These are phyloP conservation scores for Taeniopygia guttata DNA, from an alignment of 2,797 vertebrate species.

Conservation along the genomic window DNA sequence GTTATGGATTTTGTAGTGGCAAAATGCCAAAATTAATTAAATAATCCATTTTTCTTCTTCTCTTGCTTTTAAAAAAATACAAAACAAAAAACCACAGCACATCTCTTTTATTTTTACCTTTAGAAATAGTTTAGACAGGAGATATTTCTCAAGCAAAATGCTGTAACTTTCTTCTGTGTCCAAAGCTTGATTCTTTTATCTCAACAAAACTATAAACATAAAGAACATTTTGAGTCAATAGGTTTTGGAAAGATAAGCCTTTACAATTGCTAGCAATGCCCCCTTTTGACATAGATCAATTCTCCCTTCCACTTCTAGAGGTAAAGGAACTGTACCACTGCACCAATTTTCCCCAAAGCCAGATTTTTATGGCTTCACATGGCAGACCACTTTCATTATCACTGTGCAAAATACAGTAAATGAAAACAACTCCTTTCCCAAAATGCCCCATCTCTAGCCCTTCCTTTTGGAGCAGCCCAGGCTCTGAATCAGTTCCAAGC, in stretches of 20 bases:
- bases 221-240: neutral
- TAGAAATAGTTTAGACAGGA: neutral
- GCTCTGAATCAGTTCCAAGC: neutral
- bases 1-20: neutral
- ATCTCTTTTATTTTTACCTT: neutral
- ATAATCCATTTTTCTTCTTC: neutral
- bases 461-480: accelerated
- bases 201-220: neutral
- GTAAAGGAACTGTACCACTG: neutral
- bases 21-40: neutral
- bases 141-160: neutral
- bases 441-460: neutral
- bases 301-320: neutral
- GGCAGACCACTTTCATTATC: neutral
- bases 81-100: too few relatives aligned
- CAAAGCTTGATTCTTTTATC: neutral
- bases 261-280: neutral
- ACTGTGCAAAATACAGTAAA: neutral
- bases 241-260: neutral
- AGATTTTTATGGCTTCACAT: neutral
- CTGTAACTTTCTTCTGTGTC: neutral
- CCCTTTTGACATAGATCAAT: neutral
- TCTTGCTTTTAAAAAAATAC: neutral
- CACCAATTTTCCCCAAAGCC: neutral
- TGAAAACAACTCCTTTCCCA: neutral